Base-by-base conservation (phyloP, 2,888 invertebrate genomes). In the Eledone cirrhosa region DNA sequence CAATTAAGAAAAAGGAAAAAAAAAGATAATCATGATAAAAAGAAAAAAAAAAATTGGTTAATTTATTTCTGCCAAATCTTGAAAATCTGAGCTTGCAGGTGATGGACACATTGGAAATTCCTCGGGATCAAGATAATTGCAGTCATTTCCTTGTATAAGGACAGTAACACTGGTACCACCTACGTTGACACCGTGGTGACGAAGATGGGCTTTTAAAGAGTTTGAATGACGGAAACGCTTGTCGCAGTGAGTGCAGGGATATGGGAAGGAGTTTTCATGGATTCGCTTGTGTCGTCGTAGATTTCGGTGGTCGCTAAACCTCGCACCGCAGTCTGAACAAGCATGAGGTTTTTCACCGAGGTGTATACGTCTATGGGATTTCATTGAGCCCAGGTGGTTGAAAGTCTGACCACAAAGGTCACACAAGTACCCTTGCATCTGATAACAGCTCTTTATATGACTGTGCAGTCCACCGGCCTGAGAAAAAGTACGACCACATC, bases 161-260 rank as follows among this genome's bases (percentile, higher is more conserved):
- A 76, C 76, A 13, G 76, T 76, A 27, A 76, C 76, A 47, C 48
- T 48, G 27, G 48, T 76, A 24, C 29, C 48, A 48, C 48, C 76
- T 3, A 76, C 76, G 47, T 76, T 48, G 48, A 76, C 24, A 14
- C 76, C 76, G 24, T 83, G 83, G 63, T 79, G 80, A 59, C 79
- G 79, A 77, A 85, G 31, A 74, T 87, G 87, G 16, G 83, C 82
- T 76, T 86, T 87, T 48, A 86, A 80, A 19, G 86, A 85, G 78
- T 87, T 87, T 19, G 86, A 86, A 77, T 87, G 86, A 27, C 87
- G 79, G 78, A 84, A 87, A n/a, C 82, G 79, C 67, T 87, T 86
- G n/a, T 82, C 82, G 79, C 87, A 87, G n/a, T 82, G 80, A 2
- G 80, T 76, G 48, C 87, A 87, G 5, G 84, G 74, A 78, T 86